phyloP scores from a whole-genome alignment of 2,113 vertebrate genomes.

The Stigmatopora nigra region DNA sequence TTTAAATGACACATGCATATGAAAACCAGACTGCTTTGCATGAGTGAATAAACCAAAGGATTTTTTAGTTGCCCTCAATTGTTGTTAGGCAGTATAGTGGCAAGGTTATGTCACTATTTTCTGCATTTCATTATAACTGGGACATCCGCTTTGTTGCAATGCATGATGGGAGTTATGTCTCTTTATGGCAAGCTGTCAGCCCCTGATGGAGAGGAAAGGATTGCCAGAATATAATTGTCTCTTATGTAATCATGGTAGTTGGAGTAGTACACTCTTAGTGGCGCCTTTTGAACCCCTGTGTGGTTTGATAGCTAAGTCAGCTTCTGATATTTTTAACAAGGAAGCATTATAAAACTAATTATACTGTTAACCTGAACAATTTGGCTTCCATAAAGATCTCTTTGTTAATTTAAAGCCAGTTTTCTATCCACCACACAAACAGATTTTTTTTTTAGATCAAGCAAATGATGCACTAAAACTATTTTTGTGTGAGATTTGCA shows the following conservation, averaged over 20 bases:
- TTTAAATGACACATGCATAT: slow-evolving; percentile 40
- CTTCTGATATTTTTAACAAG: slow-evolving; percentile 1
- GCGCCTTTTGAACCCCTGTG: slow-evolving; percentile 30
- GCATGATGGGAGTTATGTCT: slow-evolving; percentile 52
- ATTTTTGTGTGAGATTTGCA: background rate
- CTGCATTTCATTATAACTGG: slow-evolving; percentile 47
- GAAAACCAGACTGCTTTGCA: slow-evolving; percentile 14
- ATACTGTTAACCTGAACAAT: slow-evolving; percentile 16
- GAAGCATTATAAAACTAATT: background rate
- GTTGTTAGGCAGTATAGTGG: slow-evolving; percentile 11
- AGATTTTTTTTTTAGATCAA: background rate
- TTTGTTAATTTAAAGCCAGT: slow-evolving; percentile 4
- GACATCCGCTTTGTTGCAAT: slow-evolving; percentile 39
- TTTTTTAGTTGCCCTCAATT: background rate
- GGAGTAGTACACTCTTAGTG: slow-evolving; percentile 31
- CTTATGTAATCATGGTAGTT: slow-evolving; percentile 37
- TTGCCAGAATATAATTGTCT: slow-evolving; percentile 42
- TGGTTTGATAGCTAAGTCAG: slow-evolving; percentile 33
- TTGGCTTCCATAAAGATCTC: slow-evolving; percentile 16
- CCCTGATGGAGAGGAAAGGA: slow-evolving; percentile 24
- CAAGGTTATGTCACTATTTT: slow-evolving; percentile 25
- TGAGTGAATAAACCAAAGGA: slow-evolving; percentile 19
- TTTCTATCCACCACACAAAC: background rate
- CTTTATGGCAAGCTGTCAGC: slow-evolving; percentile 48
- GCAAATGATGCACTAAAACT: too few species aligned